Base-by-base conservation (phyloP, 2,888 invertebrate genomes). In the Lycaena phlaeas region DNA sequence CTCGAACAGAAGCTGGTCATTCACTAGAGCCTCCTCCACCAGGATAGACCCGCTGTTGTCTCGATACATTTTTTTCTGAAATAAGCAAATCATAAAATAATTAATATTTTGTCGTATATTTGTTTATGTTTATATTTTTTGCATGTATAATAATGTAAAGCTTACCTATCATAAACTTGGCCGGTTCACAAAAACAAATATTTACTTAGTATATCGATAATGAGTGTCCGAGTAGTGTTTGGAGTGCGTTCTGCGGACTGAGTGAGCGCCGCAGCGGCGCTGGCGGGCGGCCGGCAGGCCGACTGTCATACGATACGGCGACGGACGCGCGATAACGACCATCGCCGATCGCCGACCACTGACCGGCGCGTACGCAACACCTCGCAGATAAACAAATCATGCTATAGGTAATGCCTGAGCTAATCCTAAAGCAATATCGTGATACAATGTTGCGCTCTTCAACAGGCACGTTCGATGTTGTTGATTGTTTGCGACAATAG, bases 241-340 rank as follows among this genome's bases (percentile, higher is more conserved):
- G 62, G 56, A 64, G 48, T 58, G 72, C 60, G 64, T 53, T 64
- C 68, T 64, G 65, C 64, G 64, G 59, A 55, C 61, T 58, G 61
- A 77, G 61, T 76, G 76, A 68, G 57, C 52, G 59, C 56, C 42
- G 51, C 59, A 59, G 52, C 46, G 51, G 56, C 63, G 64, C 68
- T 72, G 76, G 57, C 56, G 59, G 9, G 3, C 3, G 3, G 22
- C 22, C 22, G 18, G 18, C 22, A 9, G 9, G n/a, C 22, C 22
- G 22, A 5, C 22, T 2, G 7, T 22, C 7, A 22, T 9, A 22
- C n/a, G n/a, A n/a, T n/a, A 22, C 22, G 18, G 3, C 61, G 61
- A 59, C 74, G 68, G 73, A 73, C 75, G 69, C 58, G 55, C 64
- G 82, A 82, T 82, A 82, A 75, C 70, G 56, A 47, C 66, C 69